These are phyloP conservation scores for Eulacestoma nigropectus DNA, from an alignment of 2,113 vertebrate genomes.

Conservation along the genomic window DNA sequence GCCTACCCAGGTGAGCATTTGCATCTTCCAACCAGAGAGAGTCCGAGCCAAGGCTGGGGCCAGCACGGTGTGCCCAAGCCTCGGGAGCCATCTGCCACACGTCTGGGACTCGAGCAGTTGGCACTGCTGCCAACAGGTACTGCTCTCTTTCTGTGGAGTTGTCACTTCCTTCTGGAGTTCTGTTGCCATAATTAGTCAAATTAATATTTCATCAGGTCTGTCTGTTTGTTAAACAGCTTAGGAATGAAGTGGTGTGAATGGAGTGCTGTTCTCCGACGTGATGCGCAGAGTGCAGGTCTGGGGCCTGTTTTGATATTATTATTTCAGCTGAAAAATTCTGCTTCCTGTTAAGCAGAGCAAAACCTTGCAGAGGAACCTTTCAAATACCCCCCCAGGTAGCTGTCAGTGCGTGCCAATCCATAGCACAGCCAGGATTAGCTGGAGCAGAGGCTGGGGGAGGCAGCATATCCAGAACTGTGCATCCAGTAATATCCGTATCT, in stretches of 20 bases:
- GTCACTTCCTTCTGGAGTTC: not conserved
- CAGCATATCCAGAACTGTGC: not conserved
- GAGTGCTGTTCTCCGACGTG: not conserved
- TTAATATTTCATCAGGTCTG: not conserved
- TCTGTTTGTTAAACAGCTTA: not conserved
- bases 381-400: not conserved
- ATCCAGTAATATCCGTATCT: not conserved
- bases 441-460: not conserved
- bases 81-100: not conserved
- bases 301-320: not conserved
- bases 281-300: not conserved
- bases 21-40: not conserved
- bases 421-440: accelerated
- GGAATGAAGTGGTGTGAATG: not conserved
- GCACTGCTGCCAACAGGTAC: not conserved
- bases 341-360: not conserved
- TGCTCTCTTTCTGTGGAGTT: not conserved
- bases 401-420: not conserved
- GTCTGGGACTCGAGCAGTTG: not conserved
- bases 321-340: not conserved
- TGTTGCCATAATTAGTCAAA: slow-evolving; percentile 3
- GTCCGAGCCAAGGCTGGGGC: not conserved
- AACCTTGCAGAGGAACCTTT: not conserved
- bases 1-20: not conserved
- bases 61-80: not conserved